These are phyloP conservation scores for Pollimyrus isidori DNA, from an alignment of 2,113 vertebrate genomes.

Conservation along the genomic window DNA sequence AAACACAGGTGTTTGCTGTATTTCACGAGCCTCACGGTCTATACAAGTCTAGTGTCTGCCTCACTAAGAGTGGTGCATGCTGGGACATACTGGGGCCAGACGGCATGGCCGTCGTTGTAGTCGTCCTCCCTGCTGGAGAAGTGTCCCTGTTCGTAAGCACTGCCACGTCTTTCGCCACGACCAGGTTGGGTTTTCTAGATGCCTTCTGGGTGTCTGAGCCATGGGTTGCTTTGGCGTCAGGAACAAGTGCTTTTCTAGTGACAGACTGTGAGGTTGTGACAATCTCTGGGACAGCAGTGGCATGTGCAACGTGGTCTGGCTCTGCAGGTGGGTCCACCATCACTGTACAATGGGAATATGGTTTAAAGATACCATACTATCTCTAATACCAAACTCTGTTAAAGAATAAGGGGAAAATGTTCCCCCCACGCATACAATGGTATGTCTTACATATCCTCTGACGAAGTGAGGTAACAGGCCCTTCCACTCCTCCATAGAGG, in stretches of 20 bases:
- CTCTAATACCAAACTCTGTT: background rate
- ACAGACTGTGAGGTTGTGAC: constrained; percentile 18
- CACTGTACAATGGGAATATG: constrained; percentile 36
- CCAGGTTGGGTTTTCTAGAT: constrained; percentile 26
- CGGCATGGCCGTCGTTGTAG: constrained; percentile 20
- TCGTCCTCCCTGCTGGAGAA: constrained; percentile 15
- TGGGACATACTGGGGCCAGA: constrained; percentile 45
- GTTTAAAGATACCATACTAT: background rate
- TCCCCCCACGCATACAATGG: background rate
- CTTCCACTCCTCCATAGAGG: constrained; percentile 64
- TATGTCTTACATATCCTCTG: constrained; percentile 61
- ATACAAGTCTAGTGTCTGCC: background rate
- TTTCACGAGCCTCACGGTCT: background rate
- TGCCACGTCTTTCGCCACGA: constrained; percentile 27
- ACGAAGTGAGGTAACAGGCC: constrained; percentile 57
- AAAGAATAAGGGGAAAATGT: background rate
- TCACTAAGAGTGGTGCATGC: background rate
- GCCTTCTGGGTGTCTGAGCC: constrained; percentile 35
- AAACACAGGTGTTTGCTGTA: constrained; percentile 26
- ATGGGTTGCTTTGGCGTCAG: constrained; percentile 22
- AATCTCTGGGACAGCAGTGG: constrained; percentile 31
- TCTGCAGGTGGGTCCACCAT: constrained; percentile 28
- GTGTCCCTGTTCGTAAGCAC: background rate
- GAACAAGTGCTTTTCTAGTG: constrained; percentile 29
- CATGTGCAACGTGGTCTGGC: constrained; percentile 23